Percentiles rank a stretch among this genome's conserved stretches.
Conservation (phyloP, 2,797 vertebrate species). For the Falco concolor region DNA sequence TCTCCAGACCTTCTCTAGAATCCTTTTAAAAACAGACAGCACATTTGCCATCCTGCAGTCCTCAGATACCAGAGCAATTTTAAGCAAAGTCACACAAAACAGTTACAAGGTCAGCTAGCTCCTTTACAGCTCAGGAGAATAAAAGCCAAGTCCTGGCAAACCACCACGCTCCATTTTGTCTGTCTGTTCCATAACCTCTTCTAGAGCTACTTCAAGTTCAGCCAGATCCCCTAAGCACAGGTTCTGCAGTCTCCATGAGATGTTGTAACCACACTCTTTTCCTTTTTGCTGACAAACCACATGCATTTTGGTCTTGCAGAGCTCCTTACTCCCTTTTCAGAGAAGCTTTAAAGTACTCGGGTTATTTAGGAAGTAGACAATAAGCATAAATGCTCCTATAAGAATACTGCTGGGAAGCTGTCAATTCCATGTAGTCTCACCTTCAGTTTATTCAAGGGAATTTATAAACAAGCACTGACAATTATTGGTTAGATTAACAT, state of each 20-base stretch:
- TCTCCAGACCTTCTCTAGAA: neutral
- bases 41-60: neutral
- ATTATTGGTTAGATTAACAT: rapidly evolving
- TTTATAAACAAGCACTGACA: neutral
- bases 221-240: neutral
- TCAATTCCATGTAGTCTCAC: neutral
- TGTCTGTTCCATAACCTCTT: neutral
- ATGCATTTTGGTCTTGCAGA: neutral
- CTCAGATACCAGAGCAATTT: neutral
- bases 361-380: neutral
- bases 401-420: neutral
- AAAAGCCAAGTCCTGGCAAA: neutral
- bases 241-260: neutral
- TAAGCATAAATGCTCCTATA: neutral
- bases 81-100: neutral
- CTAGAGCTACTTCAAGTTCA: neutral
- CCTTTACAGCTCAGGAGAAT: neutral
- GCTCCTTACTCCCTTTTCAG: neutral
- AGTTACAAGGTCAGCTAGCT: neutral
- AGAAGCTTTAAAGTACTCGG: neutral
- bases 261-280: neutral
- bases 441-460: neutral
- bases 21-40: neutral
- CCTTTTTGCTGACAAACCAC: neutral
- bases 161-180: neutral